Conservation (phyloP, 2,888 invertebrate genomes). For the Penaeus monodon region DNA sequence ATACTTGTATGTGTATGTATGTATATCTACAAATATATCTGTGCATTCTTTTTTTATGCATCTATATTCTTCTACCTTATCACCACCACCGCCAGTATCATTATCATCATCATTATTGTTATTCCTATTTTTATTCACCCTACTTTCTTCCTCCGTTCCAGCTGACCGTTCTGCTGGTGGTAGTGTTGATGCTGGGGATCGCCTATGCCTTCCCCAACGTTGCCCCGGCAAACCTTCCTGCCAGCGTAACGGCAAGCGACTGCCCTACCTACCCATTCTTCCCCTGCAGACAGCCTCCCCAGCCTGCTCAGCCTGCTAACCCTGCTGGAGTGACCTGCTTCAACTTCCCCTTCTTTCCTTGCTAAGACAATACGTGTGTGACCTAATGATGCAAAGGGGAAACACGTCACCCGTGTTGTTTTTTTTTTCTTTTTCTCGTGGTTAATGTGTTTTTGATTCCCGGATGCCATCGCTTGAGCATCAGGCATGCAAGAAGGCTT, state of each 20-base stretch:
- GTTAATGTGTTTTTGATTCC: no score
- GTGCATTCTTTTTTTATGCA: no score
- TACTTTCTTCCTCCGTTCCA: not conserved
- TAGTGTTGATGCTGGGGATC: conserved; percentile 1
- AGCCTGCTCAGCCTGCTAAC: conserved; percentile 53
- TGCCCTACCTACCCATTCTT: conserved; percentile 58
- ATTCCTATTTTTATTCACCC: not conserved
- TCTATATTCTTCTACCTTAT: no score
- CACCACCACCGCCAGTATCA: not conserved
- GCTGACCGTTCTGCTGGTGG: conserved; percentile 30
- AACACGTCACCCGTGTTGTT: no score
- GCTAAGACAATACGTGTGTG: not conserved
- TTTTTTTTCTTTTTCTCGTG: no score
- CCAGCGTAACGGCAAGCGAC: conserved; percentile 47
- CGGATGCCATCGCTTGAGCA: no score
- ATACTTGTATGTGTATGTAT: no score
- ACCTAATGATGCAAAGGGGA: no score
- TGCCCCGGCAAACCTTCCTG: conserved; percentile 36
- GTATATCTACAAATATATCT: no score
- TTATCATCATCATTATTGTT: not conserved
- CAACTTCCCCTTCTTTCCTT: conserved; percentile 58
- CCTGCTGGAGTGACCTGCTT: conserved; percentile 54
- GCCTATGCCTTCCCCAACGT: conserved; percentile 12
- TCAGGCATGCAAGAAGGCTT: no score
- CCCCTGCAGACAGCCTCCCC: conserved; percentile 32